Evolutionary conservation across 1,140 invertebrate genomes (phyloP), one percentile per base, ranked within the genome.

Genomic region (Drosophila gunungcola): DNA sequence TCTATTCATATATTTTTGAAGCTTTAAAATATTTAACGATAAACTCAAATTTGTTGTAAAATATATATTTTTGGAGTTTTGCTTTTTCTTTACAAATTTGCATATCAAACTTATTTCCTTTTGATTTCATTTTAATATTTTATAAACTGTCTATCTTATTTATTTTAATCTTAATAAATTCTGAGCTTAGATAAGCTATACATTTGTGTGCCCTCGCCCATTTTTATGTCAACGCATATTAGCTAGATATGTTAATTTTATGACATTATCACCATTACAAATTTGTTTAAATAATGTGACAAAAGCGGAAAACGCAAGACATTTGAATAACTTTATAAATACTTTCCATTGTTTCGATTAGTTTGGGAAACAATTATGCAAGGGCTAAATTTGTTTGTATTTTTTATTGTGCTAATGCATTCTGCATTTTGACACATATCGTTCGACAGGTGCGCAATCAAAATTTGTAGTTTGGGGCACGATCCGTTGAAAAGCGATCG

Each of bases 291-390:
- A 79, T 45, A 43, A 67, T 62, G 52, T 72, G 49, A 72, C 64
- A 78, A 72, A 69, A 63, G 53, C 67, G 42, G 25, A 61, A 70
- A 77, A 64, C 56, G 45, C 54, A 64, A 73, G 63, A 65, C 55
- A 72, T 49, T 56, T 41, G 13, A 69, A 70, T 69, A 56, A 21
- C 21, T 69, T 39, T 32, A 55, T 65, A 55, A 43, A 57, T 70
- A 65, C 64, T 67, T 63, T 45, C 57, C 82, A 45, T 54, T 64
- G 54, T 69, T 72, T 62, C 46, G 52, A 39, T 58, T 54, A 21
- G 62, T 10, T 67, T 60, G 51, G 72, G 12, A 27, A 29, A 27
- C 13, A 65, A 65, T 68, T 65, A 65, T 65, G 60, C 34, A 70
- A 45, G 65, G 56, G 25, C 51, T 60, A n/a, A 43, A 48, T 9